Evolutionary conservation across 1,140 invertebrate genomes (phyloP).

Genomic region (Archegozetes longisetosus): DNA sequence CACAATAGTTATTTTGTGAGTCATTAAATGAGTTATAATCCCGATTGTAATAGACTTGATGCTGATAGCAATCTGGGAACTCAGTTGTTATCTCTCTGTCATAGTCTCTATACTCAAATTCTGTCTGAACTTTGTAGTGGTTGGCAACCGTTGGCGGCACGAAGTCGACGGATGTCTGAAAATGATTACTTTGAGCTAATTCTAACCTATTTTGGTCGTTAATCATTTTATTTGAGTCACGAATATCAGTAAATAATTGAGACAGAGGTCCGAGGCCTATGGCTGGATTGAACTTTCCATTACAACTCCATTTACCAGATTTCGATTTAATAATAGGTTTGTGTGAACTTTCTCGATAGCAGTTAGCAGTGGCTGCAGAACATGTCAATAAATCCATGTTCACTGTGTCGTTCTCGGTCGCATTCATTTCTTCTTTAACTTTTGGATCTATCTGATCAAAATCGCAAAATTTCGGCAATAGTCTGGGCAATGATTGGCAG

Average conservation of each 20-base stretch:
- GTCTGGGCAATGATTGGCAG: background rate
- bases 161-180: too few species aligned
- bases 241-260: background rate
- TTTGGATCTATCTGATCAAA: background rate
- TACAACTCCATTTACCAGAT: conserved; percentile 4
- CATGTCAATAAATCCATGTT: conserved; percentile 10
- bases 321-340: background rate
- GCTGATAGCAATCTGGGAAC: too few species aligned
- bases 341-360: background rate
- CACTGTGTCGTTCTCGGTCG: conserved; percentile 1
- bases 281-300: background rate
- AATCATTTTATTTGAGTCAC: too few species aligned
- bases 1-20: too few species aligned
- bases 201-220: too few species aligned
- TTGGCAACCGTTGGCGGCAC: too few species aligned
- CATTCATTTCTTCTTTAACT: background rate
- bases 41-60: too few species aligned
- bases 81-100: too few species aligned
- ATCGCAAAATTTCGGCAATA: background rate
- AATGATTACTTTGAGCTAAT: too few species aligned
- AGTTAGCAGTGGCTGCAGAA: background rate
- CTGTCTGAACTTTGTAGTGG: too few species aligned
- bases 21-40: too few species aligned
- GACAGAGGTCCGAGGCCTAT: conserved; percentile 1
- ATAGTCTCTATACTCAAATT: too few species aligned